These are phyloP conservation scores for Pterocles gutturalis DNA, from an alignment of 2,113 vertebrate species.

Conservation along the genomic window DNA sequence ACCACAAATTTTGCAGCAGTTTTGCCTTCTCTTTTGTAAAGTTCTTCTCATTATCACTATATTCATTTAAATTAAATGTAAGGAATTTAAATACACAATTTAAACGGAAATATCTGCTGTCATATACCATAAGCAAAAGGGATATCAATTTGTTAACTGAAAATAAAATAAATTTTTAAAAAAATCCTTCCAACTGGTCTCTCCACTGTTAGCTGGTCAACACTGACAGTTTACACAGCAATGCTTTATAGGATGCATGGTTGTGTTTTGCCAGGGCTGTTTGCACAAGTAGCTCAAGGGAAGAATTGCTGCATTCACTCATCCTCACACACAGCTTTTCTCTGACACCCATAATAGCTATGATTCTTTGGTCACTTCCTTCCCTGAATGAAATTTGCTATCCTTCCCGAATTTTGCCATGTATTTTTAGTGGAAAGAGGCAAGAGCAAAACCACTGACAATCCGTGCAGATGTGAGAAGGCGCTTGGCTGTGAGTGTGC, in stretches of 20 bases:
- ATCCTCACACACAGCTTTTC: not conserved
- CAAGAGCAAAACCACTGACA: not conserved
- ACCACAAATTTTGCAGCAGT: not conserved
- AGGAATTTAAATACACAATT: not conserved
- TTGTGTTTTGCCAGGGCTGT: not conserved
- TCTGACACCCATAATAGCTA: not conserved
- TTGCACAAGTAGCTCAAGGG: not conserved
- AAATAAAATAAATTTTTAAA: not conserved
- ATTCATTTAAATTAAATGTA: not conserved
- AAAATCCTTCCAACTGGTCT: not conserved
- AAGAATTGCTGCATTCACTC: not conserved
- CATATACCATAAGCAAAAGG: not conserved
- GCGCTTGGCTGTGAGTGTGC: not conserved
- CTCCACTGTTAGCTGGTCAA: not conserved
- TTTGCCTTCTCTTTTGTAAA: not conserved
- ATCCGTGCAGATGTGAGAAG: not conserved
- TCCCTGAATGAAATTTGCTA: not conserved
- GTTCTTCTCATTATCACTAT: not conserved
- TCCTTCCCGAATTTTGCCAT: not conserved
- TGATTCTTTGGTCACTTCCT: not conserved
- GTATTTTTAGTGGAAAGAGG: not conserved
- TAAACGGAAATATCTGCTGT: not conserved
- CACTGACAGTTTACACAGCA: not conserved
- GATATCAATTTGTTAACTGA: not conserved
- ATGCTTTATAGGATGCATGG: not conserved